These are phyloP conservation scores for Rhincodon typus DNA, from an alignment of 2,797 vertebrate genomes.

Conservation along the genomic window DNA sequence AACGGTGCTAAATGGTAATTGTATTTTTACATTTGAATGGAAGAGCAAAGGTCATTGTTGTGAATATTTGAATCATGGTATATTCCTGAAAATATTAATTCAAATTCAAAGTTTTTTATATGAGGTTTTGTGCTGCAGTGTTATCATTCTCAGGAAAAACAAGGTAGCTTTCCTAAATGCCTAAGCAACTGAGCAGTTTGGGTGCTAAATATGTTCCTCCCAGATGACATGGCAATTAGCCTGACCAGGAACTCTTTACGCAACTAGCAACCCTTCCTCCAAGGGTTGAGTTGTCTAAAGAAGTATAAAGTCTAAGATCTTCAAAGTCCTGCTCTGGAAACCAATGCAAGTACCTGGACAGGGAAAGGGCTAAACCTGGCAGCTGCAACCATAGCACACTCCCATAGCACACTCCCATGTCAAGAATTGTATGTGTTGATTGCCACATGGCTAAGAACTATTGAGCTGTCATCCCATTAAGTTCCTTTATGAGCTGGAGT, in stretches of 20 bases:
- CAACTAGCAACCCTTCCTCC: neutral
- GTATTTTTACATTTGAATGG: neutral
- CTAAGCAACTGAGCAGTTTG: neutral
- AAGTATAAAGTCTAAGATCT: neutral
- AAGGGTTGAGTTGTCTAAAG: neutral
- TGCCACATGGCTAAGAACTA: neutral
- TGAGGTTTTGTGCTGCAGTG: neutral
- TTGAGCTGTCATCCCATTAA: neutral
- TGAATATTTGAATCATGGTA: slow-evolving; percentile 10
- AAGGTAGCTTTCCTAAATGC: neutral
- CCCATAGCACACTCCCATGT: neutral
- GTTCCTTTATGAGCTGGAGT: neutral
- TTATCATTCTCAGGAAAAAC: slow-evolving; percentile 9
- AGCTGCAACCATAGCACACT: neutral
- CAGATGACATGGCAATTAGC: neutral
- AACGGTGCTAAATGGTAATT: neutral
- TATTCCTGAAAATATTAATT: neutral
- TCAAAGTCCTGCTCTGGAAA: neutral
- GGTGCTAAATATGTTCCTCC: neutral
- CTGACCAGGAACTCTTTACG: neutral
- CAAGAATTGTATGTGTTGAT: neutral
- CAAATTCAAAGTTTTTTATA: neutral
- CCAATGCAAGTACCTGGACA: neutral
- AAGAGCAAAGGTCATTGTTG: neutral
- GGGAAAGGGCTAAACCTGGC: neutral